Base-by-base conservation (phyloP, 2,113 vertebrate species). In the Peromyscus leucopus region DNA sequence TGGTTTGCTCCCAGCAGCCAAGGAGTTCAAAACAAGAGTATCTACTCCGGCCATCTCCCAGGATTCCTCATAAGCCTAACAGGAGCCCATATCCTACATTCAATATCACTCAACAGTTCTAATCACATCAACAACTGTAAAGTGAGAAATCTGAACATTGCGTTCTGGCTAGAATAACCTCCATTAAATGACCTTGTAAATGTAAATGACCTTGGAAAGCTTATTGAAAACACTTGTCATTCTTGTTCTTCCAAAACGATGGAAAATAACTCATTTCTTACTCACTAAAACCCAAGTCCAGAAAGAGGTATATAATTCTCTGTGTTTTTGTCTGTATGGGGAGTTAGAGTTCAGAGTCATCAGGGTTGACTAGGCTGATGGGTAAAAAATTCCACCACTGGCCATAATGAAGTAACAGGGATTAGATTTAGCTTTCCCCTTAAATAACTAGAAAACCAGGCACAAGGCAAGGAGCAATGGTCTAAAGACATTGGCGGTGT, bases 161-260 rank as follows among this genome's bases (percentile, higher is more conserved):
- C 0, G 21, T 7, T 80, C 36, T 61, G 83, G 61, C 6, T 89
- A 39, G 84, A 80, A 28, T 22, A 80, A 26, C 57, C 72, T 85
- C 21, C 67, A 61, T 2, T 3, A 21, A 82, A 36, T 78, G 90
- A 86, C 85, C 55, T 42, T 65, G 17, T 42, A 42, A 42, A 42
- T 65, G 7, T 51, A 21, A 82, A 36, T 78, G 90, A 83, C 85
- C 55, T 42, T 65, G 17, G 59, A 51, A 48, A 42, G 46, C 90
- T 75, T 4, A 31, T 21, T 88, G 57, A 83, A 83, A 96, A 92
- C 19, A 91, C 39, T 51, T 87, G 79, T 42, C 48, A 86, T 85
- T 26, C n/a, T 69, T 71, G 51, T 72, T 89, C 71, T 90, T 89
- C 65, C 46, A 97, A 92, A 92, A 16, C 78, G 76, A 72, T 87